Evolutionary conservation across 2,113 vertebrate species (phyloP), one percentile per base, ranked within the genome.

Genomic region (Phocoena phocoena): DNA sequence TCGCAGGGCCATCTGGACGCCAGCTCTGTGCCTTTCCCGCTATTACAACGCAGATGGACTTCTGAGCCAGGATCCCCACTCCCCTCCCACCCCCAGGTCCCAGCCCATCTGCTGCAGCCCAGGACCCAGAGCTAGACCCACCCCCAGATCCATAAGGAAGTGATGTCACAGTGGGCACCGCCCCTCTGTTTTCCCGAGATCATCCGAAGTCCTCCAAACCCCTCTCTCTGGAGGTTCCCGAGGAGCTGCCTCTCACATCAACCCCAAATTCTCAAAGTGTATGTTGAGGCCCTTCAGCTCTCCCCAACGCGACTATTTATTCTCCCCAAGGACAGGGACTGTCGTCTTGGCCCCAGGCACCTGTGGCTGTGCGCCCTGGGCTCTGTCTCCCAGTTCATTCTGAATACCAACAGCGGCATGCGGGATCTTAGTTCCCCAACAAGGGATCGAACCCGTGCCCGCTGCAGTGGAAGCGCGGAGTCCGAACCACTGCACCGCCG

Each of bases 81-180:
- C 18, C 89, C 76, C 26, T 6, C 55, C 63, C 41, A 55, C 8
- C 71, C 95, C 67, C 5, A 17, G 70, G 6, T 81, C 67, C 93
- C 38, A 81, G 73, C 33, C 87, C 73, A 58, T 85, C 71, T 90
- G 96, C 96, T 67, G 2, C 44, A 53, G 63, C 53, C 89, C 33
- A 12, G 73, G n/a, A 71, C 80, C 28, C 62, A 73, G 68, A 90
- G n/a, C 68, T 17, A 6, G 23, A n/a, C 44, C 81, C 71, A 71
- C 36, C 85, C 38, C n/a, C 44, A 68, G 21, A 67, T 63, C 41
- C 20, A 33, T n/a, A 67, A 31, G 36, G 5, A 4, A 44, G 74
- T 71, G 71, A 84, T 1, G 14, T 67, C 38, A 36, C 15, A 0
- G 15, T 2, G 6, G 41, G 0, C 41, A 33, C 53, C 10, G 4